Conservation (phyloP, 2,113 vertebrate species). For the Micronycteris hirsuta region DNA sequence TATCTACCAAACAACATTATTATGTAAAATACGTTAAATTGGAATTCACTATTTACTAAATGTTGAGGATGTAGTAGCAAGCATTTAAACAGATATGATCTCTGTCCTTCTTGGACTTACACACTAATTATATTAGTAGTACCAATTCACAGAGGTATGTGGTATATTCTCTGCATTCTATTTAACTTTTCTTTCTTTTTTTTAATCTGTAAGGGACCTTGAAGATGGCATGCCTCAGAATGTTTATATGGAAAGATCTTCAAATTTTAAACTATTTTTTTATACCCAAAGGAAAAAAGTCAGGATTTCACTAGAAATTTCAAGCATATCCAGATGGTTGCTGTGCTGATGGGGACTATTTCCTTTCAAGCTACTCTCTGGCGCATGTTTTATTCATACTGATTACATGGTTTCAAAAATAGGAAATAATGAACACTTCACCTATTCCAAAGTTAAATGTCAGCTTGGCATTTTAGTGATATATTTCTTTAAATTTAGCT, state of each 20-base stretch:
- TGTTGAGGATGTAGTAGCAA: neutral
- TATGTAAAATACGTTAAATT: neutral
- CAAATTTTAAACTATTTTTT: neutral
- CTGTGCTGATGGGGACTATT: neutral
- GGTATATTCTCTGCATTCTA: neutral
- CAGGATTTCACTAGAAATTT: slow-evolving; percentile 14
- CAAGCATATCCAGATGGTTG: neutral
- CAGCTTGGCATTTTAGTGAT: neutral
- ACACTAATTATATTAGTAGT: neutral
- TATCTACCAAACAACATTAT: neutral
- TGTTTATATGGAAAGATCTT: neutral
- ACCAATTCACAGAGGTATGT: neutral
- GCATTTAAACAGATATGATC: neutral
- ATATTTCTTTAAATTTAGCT: neutral
- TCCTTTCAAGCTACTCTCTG: neutral
- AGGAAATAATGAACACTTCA: neutral
- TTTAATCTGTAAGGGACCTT: neutral
- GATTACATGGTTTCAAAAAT: neutral
- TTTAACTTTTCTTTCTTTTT: neutral
- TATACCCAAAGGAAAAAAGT: neutral
- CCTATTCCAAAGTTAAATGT: neutral
- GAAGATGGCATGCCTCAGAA: neutral
- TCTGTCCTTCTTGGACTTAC: neutral
- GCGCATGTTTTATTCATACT: neutral
- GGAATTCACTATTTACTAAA: neutral